Conservation (phyloP, 2,113 vertebrate genomes). For the Dicaeum eximium region DNA sequence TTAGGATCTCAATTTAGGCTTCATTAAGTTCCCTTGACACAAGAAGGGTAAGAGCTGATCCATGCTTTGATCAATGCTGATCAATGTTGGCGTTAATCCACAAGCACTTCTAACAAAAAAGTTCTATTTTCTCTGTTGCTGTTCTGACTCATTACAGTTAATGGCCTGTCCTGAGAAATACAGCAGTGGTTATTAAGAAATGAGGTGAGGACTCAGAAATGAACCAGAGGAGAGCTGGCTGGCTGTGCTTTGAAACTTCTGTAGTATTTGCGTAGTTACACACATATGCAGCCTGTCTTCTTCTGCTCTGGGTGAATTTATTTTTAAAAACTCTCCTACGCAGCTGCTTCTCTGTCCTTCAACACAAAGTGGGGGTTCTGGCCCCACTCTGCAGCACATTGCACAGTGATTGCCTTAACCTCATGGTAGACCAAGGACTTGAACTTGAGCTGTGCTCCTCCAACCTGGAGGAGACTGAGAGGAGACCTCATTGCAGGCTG, state of each 20-base stretch:
- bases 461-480: background rate
- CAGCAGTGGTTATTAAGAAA: background rate
- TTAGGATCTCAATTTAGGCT: background rate
- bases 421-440: background rate
- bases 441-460: background rate
- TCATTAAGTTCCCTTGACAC: background rate
- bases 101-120: background rate
- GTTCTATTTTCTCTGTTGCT: background rate
- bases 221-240: background rate
- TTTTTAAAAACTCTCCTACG: background rate
- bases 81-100: background rate
- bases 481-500: background rate
- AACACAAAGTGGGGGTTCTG: rapidly evolving
- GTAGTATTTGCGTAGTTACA: background rate
- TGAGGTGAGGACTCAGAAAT: background rate
- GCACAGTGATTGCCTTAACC: background rate
- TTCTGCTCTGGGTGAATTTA: background rate
- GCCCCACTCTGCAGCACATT: background rate
- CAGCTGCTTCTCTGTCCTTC: background rate
- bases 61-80: background rate
- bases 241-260: background rate
- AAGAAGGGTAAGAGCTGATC: background rate
- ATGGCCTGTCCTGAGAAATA: conserved; percentile 23
- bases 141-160: conserved; percentile 29
- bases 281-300: rapidly evolving